These are phyloP conservation scores for Spodoptera exigua DNA, from an alignment of 2,888 invertebrate species.

Conservation along the genomic window DNA sequence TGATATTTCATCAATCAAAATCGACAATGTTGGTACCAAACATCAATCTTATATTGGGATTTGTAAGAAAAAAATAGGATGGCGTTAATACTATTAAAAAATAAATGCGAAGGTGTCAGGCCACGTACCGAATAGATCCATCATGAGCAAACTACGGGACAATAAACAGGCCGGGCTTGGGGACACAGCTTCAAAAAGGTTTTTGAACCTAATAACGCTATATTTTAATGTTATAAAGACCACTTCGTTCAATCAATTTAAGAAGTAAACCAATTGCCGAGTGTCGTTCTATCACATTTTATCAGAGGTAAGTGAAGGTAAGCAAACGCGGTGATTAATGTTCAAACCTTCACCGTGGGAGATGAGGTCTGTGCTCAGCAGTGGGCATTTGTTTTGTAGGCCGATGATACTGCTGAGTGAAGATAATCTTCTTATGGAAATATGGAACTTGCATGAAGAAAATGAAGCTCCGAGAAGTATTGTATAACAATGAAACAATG, in stretches of 20 bases:
- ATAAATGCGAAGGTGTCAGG: constrained; percentile 43
- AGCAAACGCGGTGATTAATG: too few species aligned
- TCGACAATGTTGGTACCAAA: constrained; percentile 11
- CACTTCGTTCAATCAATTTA: not conserved
- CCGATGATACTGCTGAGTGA: too few species aligned
- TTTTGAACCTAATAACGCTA: constrained; percentile 3
- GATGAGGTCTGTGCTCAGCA: too few species aligned
- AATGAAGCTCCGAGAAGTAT: constrained; percentile 18
- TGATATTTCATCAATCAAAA: constrained; percentile 35
- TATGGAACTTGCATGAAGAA: constrained; percentile 4
- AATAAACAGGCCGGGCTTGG: constrained; percentile 16
- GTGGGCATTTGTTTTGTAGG: too few species aligned
- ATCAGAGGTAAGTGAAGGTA: too few species aligned
- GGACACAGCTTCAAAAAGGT: constrained; percentile 1
- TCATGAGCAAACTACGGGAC: constrained; percentile 40
- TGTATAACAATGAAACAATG: too few species aligned
- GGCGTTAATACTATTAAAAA: constrained; percentile 48
- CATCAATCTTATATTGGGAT: constrained; percentile 53
- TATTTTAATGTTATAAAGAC: constrained; percentile 4
- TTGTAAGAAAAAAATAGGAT: constrained; percentile 36
- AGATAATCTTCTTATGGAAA: not conserved
- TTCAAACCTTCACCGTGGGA: too few species aligned
- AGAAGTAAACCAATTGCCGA: too few species aligned
- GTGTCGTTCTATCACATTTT: too few species aligned
- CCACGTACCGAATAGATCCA: constrained; percentile 51